These are phyloP conservation scores for Eupeodes corollae DNA, from an alignment of 1,140 invertebrate species.

Conservation along the genomic window DNA sequence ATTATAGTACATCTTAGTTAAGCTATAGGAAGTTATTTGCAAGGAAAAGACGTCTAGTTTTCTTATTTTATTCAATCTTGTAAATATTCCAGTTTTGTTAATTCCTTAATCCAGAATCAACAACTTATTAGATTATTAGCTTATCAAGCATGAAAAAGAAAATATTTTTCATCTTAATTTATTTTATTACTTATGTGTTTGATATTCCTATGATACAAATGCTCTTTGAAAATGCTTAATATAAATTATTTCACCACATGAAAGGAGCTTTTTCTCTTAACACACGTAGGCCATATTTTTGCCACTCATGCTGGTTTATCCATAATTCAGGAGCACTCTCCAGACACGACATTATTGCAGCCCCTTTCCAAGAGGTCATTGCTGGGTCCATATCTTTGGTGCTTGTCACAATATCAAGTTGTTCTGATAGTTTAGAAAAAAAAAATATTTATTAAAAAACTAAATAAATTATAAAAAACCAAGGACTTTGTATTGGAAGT, in stretches of 20 bases:
- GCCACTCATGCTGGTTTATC: conserved; percentile 80
- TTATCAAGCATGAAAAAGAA: too few relatives aligned
- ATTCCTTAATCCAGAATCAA: too few relatives aligned
- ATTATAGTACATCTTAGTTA: too few relatives aligned
- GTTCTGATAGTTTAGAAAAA: conserved; percentile 40
- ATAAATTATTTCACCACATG: conserved; percentile 48
- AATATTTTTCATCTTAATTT: too few relatives aligned
- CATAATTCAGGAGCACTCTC: conserved; percentile 90
- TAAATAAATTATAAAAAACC: neutral
- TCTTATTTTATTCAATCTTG: too few relatives aligned
- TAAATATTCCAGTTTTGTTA: too few relatives aligned
- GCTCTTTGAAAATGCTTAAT: too few relatives aligned
- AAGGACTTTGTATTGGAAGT: neutral
- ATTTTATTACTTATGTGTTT: too few relatives aligned
- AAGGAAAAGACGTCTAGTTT: too few relatives aligned
- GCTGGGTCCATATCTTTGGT: conserved; percentile 82
- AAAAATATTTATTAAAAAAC: conserved; percentile 12
- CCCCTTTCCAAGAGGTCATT: conserved; percentile 87
- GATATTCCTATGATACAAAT: too few relatives aligned
- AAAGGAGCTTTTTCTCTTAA: conserved; percentile 78
- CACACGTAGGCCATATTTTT: conserved; percentile 69
- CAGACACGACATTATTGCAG: conserved; percentile 80
- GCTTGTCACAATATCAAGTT: conserved; percentile 68
- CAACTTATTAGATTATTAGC: too few relatives aligned
- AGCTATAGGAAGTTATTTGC: too few relatives aligned